These are phyloP conservation scores for Beaufortia kweichowensis DNA, from an alignment of 2,113 vertebrate species.

Conservation along the genomic window DNA sequence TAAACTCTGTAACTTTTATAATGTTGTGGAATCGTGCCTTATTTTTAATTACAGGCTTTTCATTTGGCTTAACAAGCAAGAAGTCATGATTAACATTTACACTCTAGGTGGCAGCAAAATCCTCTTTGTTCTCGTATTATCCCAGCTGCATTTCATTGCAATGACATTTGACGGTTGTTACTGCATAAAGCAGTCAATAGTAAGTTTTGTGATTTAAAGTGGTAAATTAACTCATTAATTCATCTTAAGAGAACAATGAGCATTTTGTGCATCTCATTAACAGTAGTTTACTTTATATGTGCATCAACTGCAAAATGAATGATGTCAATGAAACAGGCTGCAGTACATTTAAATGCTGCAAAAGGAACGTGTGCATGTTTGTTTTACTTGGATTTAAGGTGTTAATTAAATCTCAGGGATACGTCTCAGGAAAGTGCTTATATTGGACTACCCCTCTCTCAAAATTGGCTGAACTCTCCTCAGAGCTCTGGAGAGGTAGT, in stretches of 20 bases:
- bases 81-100: background rate
- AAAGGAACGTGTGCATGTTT: background rate
- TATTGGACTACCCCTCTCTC: background rate
- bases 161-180: no score
- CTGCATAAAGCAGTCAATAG: slow-evolving; percentile 9
- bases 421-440: background rate
- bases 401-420: background rate
- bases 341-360: background rate
- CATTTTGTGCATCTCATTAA: slow-evolving; percentile 15
- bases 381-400: background rate
- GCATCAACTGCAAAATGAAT: background rate
- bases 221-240: slow-evolving; percentile 14
- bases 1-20: background rate
- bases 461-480: background rate
- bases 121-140: background rate
- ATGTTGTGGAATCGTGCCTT: background rate
- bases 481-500: background rate
- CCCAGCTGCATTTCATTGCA: background rate
- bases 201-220: background rate
- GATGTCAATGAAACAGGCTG: background rate
- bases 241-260: slow-evolving; percentile 15
- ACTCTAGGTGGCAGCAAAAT: slow-evolving; percentile 13
- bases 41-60: background rate
- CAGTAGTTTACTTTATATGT: background rate
- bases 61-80: background rate